phyloP scores from a whole-genome alignment of 53 echinoderm and acorn worm genomes.

The Actinopyga echinites region DNA sequence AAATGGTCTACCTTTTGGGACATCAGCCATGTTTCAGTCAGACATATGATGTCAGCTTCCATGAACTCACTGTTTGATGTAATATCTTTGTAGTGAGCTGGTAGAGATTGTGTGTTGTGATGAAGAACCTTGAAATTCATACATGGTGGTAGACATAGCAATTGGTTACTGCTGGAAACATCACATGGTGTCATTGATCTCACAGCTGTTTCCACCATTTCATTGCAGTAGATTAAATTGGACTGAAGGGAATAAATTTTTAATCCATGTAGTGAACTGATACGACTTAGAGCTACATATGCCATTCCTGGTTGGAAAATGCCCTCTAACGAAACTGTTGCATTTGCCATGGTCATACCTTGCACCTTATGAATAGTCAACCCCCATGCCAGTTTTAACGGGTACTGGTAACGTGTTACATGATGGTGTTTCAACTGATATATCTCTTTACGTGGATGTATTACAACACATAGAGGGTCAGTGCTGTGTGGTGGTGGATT shows the following conservation, averaged over 20 bases:
- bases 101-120: slow-evolving; percentile 18
- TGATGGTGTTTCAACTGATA: background rate
- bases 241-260: too few species aligned
- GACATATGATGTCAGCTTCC: slow-evolving; percentile 8
- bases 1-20: background rate
- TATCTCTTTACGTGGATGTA: slow-evolving; percentile 22
- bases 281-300: too few species aligned
- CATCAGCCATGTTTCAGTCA: background rate
- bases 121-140: slow-evolving; percentile 18
- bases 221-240: background rate
- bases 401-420: slow-evolving; percentile 36
- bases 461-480: background rate
- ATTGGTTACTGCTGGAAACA: too few species aligned
- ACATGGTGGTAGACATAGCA: too few species aligned
- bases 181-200: too few species aligned
- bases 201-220: too few species aligned
- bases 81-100: background rate
- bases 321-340: too few species aligned
- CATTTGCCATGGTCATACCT: too few species aligned
- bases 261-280: too few species aligned
- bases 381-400: slow-evolving; percentile 14
- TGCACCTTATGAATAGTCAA: background rate
- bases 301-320: too few species aligned
- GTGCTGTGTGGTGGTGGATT: slow-evolving; percentile 10
- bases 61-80: slow-evolving; percentile 1